Percentiles rank a stretch among this genome's conserved stretches.
Conservation (phyloP, 2,888 invertebrate species). For the Cosmia trapezina region DNA sequence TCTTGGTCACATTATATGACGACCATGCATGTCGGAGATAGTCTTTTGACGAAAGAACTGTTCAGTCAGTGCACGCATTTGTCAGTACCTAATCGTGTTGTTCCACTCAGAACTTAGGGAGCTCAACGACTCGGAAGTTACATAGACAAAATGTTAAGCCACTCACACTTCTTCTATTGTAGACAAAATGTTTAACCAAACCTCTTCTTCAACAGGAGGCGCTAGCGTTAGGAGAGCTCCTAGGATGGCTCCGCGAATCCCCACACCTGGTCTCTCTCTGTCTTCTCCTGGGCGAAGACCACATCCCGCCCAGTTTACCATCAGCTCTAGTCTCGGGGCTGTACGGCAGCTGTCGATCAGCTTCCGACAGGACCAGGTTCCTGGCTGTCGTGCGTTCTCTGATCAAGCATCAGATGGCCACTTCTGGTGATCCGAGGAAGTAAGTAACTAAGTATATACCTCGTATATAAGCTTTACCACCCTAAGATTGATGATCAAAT, state of each 20-base stretch:
- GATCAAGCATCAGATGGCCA: constrained; percentile 85
- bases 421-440: constrained; percentile 85
- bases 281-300: constrained; percentile 85
- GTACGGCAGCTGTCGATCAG: constrained; percentile 84
- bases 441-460: constrained; percentile 66
- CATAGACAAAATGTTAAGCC: neutral
- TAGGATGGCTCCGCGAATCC: constrained; percentile 87
- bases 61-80: neutral
- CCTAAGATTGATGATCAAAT: too few species aligned
- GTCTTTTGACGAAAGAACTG: neutral
- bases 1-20: neutral
- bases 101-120: neutral
- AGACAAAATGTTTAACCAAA: neutral
- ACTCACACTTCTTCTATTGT: neutral
- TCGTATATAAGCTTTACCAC: too few species aligned
- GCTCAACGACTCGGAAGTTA: neutral
- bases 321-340: constrained; percentile 82
- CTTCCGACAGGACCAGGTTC: constrained; percentile 79
- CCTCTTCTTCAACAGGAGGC: constrained; percentile 78
- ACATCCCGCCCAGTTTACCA: constrained; percentile 82
- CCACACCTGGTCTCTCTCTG: constrained; percentile 86
- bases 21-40: neutral
- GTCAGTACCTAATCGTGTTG: neutral
- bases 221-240: constrained; percentile 82
- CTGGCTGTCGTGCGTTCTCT: constrained; percentile 83